These are phyloP conservation scores for Ectobius pallidus DNA, from an alignment of 2,888 invertebrate species.

Conservation along the genomic window DNA sequence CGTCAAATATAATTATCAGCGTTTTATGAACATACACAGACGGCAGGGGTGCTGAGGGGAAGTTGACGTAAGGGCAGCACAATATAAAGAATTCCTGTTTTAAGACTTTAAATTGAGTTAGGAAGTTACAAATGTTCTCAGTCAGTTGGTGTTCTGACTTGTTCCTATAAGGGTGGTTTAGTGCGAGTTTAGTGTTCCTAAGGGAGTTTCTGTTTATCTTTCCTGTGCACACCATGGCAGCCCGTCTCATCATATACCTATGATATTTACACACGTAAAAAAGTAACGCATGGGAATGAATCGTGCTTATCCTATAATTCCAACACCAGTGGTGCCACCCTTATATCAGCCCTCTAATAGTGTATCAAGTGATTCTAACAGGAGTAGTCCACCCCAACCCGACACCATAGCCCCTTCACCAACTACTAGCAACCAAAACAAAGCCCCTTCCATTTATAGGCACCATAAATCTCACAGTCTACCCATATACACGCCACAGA, in stretches of 20 bases:
- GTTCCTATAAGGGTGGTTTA: neutral
- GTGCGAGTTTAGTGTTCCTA: no score
- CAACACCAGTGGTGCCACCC: constrained; percentile 26
- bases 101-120: constrained; percentile 10
- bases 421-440: neutral
- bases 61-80: constrained; percentile 11
- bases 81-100: neutral
- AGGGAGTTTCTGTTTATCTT: no score
- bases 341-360: constrained; percentile 20
- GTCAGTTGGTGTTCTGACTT: constrained; percentile 12
- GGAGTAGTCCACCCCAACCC: neutral
- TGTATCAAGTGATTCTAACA: constrained; percentile 27
- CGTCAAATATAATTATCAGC: constrained; percentile 23
- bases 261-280: no score
- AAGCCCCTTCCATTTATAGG: neutral
- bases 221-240: no score
- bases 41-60: constrained; percentile 1
- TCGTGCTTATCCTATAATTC: constrained; percentile 19
- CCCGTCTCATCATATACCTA: neutral
- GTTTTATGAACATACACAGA: constrained; percentile 8
- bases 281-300: constrained; percentile 15
- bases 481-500: neutral
- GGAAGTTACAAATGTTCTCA: neutral
- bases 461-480: neutral
- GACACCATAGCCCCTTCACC: neutral